Base-by-base conservation (phyloP, 30 jellyfish, hydroid and myxozoan genomes). In the Aurelia aurita region DNA sequence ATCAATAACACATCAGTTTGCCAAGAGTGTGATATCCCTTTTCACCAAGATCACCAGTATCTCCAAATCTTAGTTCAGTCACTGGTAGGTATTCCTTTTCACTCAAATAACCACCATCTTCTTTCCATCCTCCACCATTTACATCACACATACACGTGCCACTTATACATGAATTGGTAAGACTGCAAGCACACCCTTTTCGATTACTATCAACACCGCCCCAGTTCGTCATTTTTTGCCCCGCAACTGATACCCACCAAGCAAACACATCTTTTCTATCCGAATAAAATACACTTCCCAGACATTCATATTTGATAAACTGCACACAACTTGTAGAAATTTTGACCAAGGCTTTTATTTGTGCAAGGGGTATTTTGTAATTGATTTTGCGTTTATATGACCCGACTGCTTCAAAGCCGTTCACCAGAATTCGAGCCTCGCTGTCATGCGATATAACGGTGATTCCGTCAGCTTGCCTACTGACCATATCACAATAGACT, bases 381-480 rank as follows among this genome's bases (percentile, higher is more conserved):
- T 67, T 80, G 34, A 80, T 46, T 12, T 18, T 64, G 28, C 70
- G 57, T 7, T 13, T 45, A 34, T 80, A 64, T 2, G 74, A 19
- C n/a, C 72, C 74, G 21, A 12, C n/a, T 25, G 1, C 75, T 26
- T 80, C 90, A 49, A 25, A 10, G 16, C 90, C 90, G 1, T 65
- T 31, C 20, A 80, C 90, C 16, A 7, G 53, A n/a, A 73, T 62
- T 26, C 83, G 27, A 20, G 74, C 82, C 44, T 80, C 90, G 28
- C 90, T 80, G 53, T 80, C 90, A 55, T 80, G 90, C 21, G 90
- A 80, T n/a, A 80, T 55, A 0, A 80, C 65, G 20, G 90, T 80
- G 44, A 80, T 73, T 15, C 90, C 90, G 3, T 20, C 60, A 22
- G 59, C 74, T 15, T 21, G 27, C 64, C 29, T 53, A 72, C 90